Base-by-base conservation (phyloP, 1,140 invertebrate genomes). In the Harlomillsia oculata region DNA sequence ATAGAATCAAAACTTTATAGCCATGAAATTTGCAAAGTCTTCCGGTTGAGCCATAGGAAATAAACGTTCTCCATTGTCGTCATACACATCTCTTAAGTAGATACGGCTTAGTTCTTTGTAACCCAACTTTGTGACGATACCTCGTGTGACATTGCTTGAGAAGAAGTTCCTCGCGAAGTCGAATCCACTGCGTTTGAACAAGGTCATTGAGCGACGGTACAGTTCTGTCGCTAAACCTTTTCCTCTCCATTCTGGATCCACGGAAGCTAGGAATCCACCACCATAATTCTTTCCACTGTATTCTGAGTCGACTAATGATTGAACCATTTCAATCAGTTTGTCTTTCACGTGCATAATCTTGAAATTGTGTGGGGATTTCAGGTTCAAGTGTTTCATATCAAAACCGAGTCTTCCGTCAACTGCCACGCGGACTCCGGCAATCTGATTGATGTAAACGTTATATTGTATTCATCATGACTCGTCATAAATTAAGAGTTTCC, bases 101-200 rank as follows among this genome's bases (percentile, higher is more conserved):
- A 46, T 18, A 20, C 44, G 20, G 18, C 44, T 46, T 30, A 46
- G 13, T 26, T 46, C 44, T 30, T 46, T 30, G n/a, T 46, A 46
- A 1, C 44, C 44, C 2, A 46, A 29, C 23, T 32, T 48, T 21
- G 13, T 48, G 2, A 21, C 28, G 20, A 48, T 48, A 4, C 34
- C 13, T 32, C 20, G 30, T 3, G 28, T 32, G 4, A 48, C 23
- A 32, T 48, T 48, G 9, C 28, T 48, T 14, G 28, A 32, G 25
- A 48, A 48, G 16, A 48, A 48, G 20, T 32, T 48, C n/a, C 29
- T 48, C 3, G 45, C 16, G 2, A 32, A 21, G 2, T 9, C 5
- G 36, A 48, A 48, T 9, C 45, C 28, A 20, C 34, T 32, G n/a
- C 21, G n/a, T 30, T 18, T 29, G 34, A 30, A 46, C 25, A 30